Base-by-base conservation (phyloP, 2,113 vertebrate species). In the Sander vitreus region DNA sequence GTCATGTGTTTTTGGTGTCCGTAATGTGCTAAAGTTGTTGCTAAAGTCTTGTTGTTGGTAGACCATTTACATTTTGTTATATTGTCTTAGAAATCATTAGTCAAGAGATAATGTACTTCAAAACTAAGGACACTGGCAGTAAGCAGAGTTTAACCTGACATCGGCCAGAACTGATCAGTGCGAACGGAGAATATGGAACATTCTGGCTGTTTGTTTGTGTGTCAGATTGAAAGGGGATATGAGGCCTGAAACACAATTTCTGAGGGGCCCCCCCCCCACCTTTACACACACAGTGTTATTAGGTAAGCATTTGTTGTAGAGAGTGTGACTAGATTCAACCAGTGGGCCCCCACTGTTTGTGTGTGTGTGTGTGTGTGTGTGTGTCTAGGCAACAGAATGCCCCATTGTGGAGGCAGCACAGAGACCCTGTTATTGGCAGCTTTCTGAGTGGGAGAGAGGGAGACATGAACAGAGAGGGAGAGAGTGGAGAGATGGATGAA, bases 401-500 rank as follows among this genome's bases (percentile, higher is more conserved):
- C 65, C 88, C 89, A 90, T 95, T 95, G 94, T 94, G 82, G 72
- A 80, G 75, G 81, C 73, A 84, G 80, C 83, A 94, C 93, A 94
- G 93, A 94, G 91, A 88, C 76, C 62, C 90, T 89, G 89, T 94
- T 94, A 94, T 91, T 91, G 86, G 88, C 54, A 78, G 71, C 68
- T 81, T 51, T 88, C 75, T 81, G 88, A 87, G 84, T 85, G 88
- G 83, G 88, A 83, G 83, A 73, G 68, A 75, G 71, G 54, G 74
- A 79, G 65, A 39, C 80, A 78, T 19, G 57, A 59, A 30, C 18
- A 73, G 72, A 33, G 33, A 33, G 33, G 33, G 33, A 36, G 77
- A 76, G 69, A 58, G 71, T 21, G 62, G 67, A 77, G 71, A 82
- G 59, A 62, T 43, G 69, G 57, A 78, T 85, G 58, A 80, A 73